Conservation (phyloP, 2,888 invertebrate species). For the Dromius quadrimaculatus region DNA sequence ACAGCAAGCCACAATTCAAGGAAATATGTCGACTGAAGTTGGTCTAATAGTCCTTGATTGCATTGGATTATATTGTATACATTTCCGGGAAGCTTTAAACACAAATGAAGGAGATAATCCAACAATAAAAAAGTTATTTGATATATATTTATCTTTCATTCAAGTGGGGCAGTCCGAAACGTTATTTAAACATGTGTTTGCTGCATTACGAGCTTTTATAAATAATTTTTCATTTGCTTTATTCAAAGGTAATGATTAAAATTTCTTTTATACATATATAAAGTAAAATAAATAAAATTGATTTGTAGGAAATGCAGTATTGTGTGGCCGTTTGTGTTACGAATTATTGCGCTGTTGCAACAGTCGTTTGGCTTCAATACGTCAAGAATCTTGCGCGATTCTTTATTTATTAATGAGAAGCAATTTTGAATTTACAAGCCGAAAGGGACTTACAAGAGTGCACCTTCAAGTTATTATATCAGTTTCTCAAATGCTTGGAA, state of each 20-base stretch:
- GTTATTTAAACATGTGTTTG: conserved; percentile 91
- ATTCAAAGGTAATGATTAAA: conserved; percentile 77
- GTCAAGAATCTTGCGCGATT: conserved; percentile 92
- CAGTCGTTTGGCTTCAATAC: conserved; percentile 84
- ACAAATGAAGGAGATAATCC: conserved; percentile 76
- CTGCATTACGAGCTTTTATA: conserved; percentile 90
- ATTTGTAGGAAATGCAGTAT: conserved; percentile 76
- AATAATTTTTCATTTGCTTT: conserved; percentile 79
- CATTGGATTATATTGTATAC: conserved; percentile 85
- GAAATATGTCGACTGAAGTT: conserved; percentile 89
- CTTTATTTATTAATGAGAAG: conserved; percentile 93
- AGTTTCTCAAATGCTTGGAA: conserved; percentile 93
- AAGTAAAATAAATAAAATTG: no score
- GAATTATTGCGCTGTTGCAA: conserved; percentile 87
- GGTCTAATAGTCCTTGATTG: conserved; percentile 90
- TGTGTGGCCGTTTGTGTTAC: conserved; percentile 85
- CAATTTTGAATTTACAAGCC: conserved; percentile 90
- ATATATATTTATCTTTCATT: conserved; percentile 87
- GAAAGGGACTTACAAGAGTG: conserved; percentile 87
- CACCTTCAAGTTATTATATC: conserved; percentile 96
- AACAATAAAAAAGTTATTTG: conserved; percentile 84
- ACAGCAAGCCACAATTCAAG: conserved; percentile 78
- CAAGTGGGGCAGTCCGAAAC: conserved; percentile 92
- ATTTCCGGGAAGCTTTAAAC: conserved; percentile 73
- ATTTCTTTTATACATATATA: no score